phyloP scores from a whole-genome alignment of 2,113 vertebrate genomes.

The Muscicapa adusta region DNA sequence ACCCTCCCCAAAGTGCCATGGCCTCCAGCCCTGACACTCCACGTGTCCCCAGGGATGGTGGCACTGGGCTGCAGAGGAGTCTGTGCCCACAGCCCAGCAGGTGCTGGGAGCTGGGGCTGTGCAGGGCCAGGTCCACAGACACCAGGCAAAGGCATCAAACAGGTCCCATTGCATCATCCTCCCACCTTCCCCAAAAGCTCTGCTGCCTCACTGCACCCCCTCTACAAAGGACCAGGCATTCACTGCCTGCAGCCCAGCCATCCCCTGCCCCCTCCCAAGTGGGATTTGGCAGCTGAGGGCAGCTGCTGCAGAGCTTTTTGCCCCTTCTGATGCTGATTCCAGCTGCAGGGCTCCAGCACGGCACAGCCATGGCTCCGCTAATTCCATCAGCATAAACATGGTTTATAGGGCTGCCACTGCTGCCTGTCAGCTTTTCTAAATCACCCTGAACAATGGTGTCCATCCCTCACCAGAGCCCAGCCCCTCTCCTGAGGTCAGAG shows the following conservation, averaged over 20 bases:
- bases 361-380: background rate
- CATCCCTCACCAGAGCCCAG: background rate
- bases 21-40: rapidly evolving
- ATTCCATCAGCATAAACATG: constrained; percentile 58
- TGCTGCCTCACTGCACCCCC: background rate
- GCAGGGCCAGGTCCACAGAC: rapidly evolving
- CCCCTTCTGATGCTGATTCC: background rate
- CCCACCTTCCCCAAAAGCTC: background rate
- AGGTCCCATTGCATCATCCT: rapidly evolving
- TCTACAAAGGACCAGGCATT: rapidly evolving
- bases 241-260: background rate
- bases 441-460: background rate
- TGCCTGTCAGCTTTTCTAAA: constrained; percentile 13
- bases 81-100: background rate
- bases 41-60: rapidly evolving
- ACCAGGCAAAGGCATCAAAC: background rate
- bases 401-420: constrained; percentile 39
- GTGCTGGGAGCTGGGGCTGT: rapidly evolving
- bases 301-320: background rate
- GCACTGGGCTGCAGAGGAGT: background rate
- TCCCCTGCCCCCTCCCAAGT: rapidly evolving
- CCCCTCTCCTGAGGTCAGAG: background rate
- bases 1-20: background rate
- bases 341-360: background rate
- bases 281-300: background rate